Evolutionary conservation across 1,140 invertebrate species (phyloP), one percentile per base, ranked within the genome.

Genomic region (Drosophila paulistorum): DNA sequence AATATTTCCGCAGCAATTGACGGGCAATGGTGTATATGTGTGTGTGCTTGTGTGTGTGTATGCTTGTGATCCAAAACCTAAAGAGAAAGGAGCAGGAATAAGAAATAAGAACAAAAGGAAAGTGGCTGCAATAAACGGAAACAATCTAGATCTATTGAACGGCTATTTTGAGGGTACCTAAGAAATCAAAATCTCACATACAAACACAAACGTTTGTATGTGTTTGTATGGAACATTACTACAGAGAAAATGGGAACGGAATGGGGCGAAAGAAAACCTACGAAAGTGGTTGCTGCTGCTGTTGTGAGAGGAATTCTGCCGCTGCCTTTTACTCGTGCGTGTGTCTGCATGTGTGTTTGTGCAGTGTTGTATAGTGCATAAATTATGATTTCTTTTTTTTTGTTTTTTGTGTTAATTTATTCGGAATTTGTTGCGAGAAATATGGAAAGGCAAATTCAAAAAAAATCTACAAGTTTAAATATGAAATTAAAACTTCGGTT

Each of bases 261-360:
- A 77, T 67, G 61, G 74, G 73, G 74, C 60, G 66, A 82, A 82
- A 82, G 80, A 81, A 85, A 85, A 85, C 74, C 75, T 87, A 85
- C 64, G 83, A 85, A 85, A 87, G 83, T 87, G 83, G 83, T 87
- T 87, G 83, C 84, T 87, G 75, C 74, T 82, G 72, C 63, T 82
- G 70, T 67, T 77, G 83, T 62, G 76, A 83, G 83, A 89, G 83
- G 80, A 89, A 87, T 83, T 77, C 57, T 71, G 59, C 23, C 78
- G 23, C 45, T 51, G 45, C 20, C 45, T 51, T 17, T 48, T 48
- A 9, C 42, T 48, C 35, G 35, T 37, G 6, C 74, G 71, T 67
- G 55, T 77, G 54, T 69, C 59, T 70, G 54, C 64, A 61, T 48
- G 7, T 48, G 45, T 48, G 20, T 48, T 48, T 48, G 66, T 69